Conservation (phyloP, 2,797 vertebrate genomes). For the Paramormyrops hopkinsi region DNA sequence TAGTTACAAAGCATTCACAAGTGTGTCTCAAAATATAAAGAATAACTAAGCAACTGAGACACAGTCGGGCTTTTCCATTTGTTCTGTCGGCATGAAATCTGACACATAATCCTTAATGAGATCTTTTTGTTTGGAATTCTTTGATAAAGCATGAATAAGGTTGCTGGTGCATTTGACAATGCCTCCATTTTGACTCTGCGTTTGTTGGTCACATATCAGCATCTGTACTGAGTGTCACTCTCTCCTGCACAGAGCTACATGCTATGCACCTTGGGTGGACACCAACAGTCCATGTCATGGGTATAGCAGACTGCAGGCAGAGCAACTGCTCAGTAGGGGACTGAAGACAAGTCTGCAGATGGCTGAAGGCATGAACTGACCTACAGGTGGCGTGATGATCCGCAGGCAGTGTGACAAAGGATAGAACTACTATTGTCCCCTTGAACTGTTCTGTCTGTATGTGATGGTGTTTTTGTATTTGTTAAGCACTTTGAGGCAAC, state of each 20-base stretch:
- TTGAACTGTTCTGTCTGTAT: not conserved
- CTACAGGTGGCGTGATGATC: not conserved
- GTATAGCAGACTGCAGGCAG: not conserved
- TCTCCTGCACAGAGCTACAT: not conserved
- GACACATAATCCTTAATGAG: slow-evolving; percentile 10
- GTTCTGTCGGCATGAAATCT: not conserved
- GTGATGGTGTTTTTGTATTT: not conserved
- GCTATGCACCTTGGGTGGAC: not conserved
- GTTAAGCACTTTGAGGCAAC: not conserved
- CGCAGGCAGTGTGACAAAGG: not conserved
- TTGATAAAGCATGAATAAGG: not conserved
- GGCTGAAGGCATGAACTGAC: not conserved
- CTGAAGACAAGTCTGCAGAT: not conserved
- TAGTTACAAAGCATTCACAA: not conserved
- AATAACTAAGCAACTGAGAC: not conserved
- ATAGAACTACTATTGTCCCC: not conserved
- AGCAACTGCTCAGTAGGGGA: not conserved
- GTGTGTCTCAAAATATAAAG: not conserved
- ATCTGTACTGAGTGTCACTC: not conserved
- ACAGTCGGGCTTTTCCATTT: not conserved
- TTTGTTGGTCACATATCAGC: not conserved
- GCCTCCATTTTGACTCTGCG: not conserved
- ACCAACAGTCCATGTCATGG: not conserved
- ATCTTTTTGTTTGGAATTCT: not conserved
- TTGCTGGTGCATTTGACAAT: not conserved